Base-by-base conservation (phyloP, 2,797 vertebrate genomes). In the Chelon auratus region DNA sequence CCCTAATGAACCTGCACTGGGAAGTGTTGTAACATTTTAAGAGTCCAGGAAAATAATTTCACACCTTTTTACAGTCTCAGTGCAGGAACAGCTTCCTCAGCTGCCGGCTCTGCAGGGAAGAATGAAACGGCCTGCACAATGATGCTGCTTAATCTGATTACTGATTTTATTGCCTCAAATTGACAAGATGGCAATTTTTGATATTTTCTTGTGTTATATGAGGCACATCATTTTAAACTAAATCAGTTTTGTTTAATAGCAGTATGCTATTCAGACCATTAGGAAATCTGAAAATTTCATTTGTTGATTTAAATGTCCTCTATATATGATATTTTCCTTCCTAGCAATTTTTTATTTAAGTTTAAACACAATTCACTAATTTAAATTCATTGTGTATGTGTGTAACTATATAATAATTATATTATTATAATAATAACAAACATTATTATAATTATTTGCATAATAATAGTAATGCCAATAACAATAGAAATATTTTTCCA, bases 11-110 rank as follows among this genome's bases (percentile, higher is more conserved):
- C 57, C 61, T 72, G 64, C 78, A 50, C 50, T 22, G n/a, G 68
- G 52, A 77, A 82, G 64, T 75, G 62, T 68, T 69, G 72, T 75
- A 83, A 85, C 75, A 54, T 77, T 88, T 89, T 82, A 85, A 87
- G 69, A 85, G 75, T 81, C 56, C 50, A 76, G 66, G 59, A 56
- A 75, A 90, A 84, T 85, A 60, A 78, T 84, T 92, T 90, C 72
- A 85, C 87, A 90, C 86, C 67, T 85, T 80, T 87, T 85, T 78
- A 86, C 80, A 85, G 69, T 77, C 55, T 78, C 71, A 2, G 71
- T 26, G 54, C 57, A 80, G 53, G 61, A 58, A n/a, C 48, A 57
- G 47, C 53, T 56, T n/a, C 36, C 33, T 14, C 37, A 57, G 48
- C 72, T 64, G 22, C 51, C 59, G 36, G 75, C 69, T 69, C 59